Conservation (phyloP, 2,797 vertebrate species). For the Pseudocheirus occidentalis region DNA sequence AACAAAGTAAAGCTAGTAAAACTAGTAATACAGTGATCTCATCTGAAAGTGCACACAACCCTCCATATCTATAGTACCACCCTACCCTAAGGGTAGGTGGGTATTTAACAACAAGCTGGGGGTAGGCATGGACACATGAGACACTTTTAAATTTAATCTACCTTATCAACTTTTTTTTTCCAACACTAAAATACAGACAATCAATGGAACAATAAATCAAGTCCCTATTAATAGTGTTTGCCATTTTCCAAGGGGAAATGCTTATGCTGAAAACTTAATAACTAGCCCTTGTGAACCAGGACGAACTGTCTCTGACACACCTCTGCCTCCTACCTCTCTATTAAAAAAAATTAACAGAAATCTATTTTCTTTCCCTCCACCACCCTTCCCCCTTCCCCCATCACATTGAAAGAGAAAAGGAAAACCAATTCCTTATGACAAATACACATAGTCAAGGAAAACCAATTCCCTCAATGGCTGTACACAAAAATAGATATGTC, state of each 20-base stretch:
- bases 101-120: neutral
- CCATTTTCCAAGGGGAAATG: neutral
- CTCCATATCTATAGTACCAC: neutral
- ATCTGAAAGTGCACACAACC: neutral
- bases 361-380: neutral
- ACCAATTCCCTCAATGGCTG: neutral
- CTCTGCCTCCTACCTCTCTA: neutral
- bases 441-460: neutral
- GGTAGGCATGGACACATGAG: neutral
- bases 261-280: neutral
- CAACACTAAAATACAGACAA: neutral
- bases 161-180: neutral
- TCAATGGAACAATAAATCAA: neutral
- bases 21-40: neutral
- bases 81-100: neutral
- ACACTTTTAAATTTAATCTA: neutral
- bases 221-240: neutral
- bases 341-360: neutral
- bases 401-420: neutral
- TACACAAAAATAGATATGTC: neutral
- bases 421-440: neutral
- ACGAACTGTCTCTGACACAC: neutral
- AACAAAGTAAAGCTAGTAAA: neutral
- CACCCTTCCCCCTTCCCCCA: neutral
- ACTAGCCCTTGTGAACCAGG: neutral